Evolutionary conservation across 2,113 vertebrate species (phyloP).

Genomic region (Rhinopithecus roxellana): DNA sequence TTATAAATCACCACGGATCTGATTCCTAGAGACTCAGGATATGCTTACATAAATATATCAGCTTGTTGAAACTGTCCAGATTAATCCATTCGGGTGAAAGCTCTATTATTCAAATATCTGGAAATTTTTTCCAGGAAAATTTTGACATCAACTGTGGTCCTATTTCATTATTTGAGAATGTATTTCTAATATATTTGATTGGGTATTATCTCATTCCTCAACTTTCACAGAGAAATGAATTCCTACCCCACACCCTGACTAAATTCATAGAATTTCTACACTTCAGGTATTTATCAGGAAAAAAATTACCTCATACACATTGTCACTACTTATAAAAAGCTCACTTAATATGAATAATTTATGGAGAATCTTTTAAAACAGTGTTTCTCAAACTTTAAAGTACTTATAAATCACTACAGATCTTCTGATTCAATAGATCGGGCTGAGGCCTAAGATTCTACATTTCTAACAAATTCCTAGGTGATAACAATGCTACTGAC

Average conservation of each 20-base stretch:
- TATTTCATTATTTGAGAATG: slow-evolving; percentile 34
- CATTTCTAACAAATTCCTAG: background rate
- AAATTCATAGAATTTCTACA: background rate
- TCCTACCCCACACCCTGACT: background rate
- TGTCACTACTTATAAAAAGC: background rate
- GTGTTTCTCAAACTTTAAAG: background rate
- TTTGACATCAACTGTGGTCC: background rate
- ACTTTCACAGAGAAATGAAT: background rate
- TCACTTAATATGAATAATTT: background rate
- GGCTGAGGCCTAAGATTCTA: background rate
- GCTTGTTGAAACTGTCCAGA: background rate
- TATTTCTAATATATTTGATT: background rate
- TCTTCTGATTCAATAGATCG: background rate
- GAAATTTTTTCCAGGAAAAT: background rate
- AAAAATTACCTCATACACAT: background rate
- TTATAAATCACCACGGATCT: background rate
- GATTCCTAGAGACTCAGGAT: background rate
- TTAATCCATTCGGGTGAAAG: background rate
- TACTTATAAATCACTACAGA: background rate
- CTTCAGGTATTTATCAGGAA: background rate
- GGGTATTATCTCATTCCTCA: background rate
- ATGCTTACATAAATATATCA: background rate
- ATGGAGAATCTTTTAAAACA: background rate
- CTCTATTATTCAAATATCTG: background rate
- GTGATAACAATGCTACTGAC: background rate